Evolutionary conservation across 2,888 invertebrate genomes (phyloP).

Genomic region (Sminthurinus aureus): DNA sequence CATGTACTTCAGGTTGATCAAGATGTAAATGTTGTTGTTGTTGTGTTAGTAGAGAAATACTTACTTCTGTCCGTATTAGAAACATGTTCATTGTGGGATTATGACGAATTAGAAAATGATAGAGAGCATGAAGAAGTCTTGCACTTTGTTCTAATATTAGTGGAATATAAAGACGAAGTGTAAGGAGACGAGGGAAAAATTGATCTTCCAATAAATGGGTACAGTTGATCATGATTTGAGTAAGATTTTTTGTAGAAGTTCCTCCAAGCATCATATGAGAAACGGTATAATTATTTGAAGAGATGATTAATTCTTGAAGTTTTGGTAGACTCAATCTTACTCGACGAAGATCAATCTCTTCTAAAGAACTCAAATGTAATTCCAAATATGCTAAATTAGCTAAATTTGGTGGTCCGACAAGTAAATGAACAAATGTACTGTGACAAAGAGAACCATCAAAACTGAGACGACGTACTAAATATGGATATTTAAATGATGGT

Average conservation of each 20-base stretch:
- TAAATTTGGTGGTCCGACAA: constrained; percentile 1
- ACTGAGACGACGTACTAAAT: constrained; percentile 33
- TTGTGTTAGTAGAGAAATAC: constrained; percentile 1
- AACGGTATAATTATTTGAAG: constrained; percentile 33
- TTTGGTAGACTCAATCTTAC: constrained; percentile 33
- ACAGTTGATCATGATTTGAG: constrained; percentile 37
- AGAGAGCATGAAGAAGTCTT: constrained; percentile 28
- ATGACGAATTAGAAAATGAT: constrained; percentile 28
- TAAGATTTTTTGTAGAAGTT: constrained; percentile 18
- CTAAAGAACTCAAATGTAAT: constrained; percentile 33
- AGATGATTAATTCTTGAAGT: constrained; percentile 39
- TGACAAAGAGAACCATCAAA: constrained; percentile 34
- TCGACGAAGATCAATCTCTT: constrained; percentile 20
- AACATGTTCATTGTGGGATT: constrained; percentile 33
- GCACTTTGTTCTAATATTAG: constrained; percentile 27
- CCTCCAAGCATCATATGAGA: constrained; percentile 15
- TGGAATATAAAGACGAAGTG: constrained; percentile 36
- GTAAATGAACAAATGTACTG: constrained; percentile 13
- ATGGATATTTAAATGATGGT: constrained; percentile 29
- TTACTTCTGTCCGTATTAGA: constrained; percentile 35
- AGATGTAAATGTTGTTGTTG: too few relatives aligned
- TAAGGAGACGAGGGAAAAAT: constrained; percentile 33
- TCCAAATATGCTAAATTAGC: constrained; percentile 33
- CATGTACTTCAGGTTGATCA: background rate
- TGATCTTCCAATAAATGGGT: constrained; percentile 27